Evolutionary conservation across 2,797 vertebrate genomes (phyloP), one percentile per base, ranked within the genome.

Genomic region (Myotis pilosus): DNA sequence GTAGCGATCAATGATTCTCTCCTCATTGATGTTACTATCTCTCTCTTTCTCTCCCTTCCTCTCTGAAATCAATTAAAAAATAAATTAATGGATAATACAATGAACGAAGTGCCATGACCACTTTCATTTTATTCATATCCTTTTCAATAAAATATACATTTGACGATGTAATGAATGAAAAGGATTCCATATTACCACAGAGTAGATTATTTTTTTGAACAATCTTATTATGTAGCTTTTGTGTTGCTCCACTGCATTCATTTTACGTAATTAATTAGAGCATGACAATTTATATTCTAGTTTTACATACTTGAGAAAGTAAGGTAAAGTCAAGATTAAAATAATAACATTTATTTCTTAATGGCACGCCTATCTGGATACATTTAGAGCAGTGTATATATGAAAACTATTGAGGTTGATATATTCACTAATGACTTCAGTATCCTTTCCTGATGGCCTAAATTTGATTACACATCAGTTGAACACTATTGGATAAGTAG

Each of bases 401-500:
- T 33, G n/a, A 22, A 22, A 91, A 44, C 15, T 87, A 51, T 96
- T 83, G 66, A 93, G n/a, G 66, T 91, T 57, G 84, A 78, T 94
- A 92, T 20, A 74, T 85, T 95, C 66, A 90, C n/a, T 94, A 96
- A 71, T 88, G 33, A 89, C 23, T 92, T 89, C 33, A 57, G 8
- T 69, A 82, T 92, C 33, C 38, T 94, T 93, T 92, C 38, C 66
- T 91, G 36, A 89, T 92, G 38, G 20, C 44, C 33, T 85, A 94
- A 87, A 89, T 92, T 93, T 94, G 36, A 91, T 72, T 92, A 88
- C 80, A 83, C 9, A 55, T 92, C 55, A 91, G 7, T 41, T 91
- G 47, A 80, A 55, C 72, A 53, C 38, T 78, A 53, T 13, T 79
- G 57, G 36, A 79, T 80, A 62, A 15, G 57, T 30, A 91, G 41